Evolutionary conservation across 1,140 invertebrate species (phyloP).

Genomic region (Sycophila sp.): DNA sequence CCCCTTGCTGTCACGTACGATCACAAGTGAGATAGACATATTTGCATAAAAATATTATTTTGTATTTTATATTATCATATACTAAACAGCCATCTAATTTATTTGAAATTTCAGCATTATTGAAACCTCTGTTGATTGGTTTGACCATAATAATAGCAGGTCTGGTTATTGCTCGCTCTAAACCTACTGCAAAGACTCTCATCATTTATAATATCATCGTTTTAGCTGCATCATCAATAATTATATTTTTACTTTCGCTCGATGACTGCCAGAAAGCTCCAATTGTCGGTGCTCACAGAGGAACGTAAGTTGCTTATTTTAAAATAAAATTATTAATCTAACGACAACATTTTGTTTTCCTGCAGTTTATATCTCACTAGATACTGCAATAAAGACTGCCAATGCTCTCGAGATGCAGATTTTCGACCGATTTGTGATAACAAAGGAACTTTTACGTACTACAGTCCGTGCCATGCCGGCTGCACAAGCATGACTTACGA

Average conservation of each 20-base stretch:
- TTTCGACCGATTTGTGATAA: constrained; percentile 76
- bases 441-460: constrained; percentile 69
- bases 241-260: constrained; percentile 71
- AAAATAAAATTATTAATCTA: too few relatives aligned
- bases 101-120: constrained; percentile 55
- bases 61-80: too few relatives aligned
- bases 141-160: constrained; percentile 72
- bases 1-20: constrained; percentile 65
- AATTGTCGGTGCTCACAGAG: constrained; percentile 58
- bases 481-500: constrained; percentile 63
- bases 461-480: constrained; percentile 78
- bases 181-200: constrained; percentile 68
- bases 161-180: constrained; percentile 70
- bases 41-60: neutral
- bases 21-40: constrained; percentile 55
- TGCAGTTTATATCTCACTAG: constrained; percentile 54
- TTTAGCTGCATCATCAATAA: constrained; percentile 61
- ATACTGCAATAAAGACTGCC: constrained; percentile 72
- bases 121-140: constrained; percentile 73
- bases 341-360: constrained; percentile 13
- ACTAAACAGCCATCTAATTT: too few relatives aligned
- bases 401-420: constrained; percentile 69
- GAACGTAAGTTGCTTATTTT: constrained; percentile 57
- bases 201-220: constrained; percentile 70
- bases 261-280: constrained; percentile 68